These are phyloP conservation scores for Grapholita molesta DNA, from an alignment of 1,140 invertebrate genomes.

Conservation along the genomic window DNA sequence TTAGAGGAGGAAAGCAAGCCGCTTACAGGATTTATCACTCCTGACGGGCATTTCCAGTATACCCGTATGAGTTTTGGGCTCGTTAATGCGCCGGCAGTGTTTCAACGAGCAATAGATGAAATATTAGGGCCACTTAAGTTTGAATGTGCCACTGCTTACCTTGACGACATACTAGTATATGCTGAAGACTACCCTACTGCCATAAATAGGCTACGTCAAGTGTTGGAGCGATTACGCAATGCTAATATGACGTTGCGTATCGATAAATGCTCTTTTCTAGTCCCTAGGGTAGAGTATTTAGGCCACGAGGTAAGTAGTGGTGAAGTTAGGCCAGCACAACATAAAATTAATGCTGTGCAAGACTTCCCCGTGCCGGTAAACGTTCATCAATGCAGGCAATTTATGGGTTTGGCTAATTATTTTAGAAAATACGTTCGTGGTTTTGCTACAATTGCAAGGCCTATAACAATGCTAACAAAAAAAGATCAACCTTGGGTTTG, in stretches of 20 bases:
- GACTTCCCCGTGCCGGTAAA: background rate
- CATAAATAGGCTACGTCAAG: background rate
- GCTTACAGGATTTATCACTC: background rate
- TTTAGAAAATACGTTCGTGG: constrained; percentile 31
- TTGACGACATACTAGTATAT: constrained; percentile 8
- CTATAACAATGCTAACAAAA: background rate
- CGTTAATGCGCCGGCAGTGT: background rate
- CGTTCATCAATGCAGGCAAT: background rate
- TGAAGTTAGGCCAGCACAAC: background rate
- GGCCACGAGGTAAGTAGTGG: background rate
- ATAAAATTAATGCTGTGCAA: background rate
- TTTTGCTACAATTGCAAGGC: background rate
- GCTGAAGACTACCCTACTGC: background rate
- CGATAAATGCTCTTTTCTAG: background rate
- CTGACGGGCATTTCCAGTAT: constrained; percentile 6
- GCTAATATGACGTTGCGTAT: background rate
- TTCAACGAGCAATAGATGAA: constrained; percentile 16
- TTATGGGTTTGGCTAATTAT: background rate
- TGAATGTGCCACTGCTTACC: constrained; percentile 23
- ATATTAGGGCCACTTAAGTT: constrained; percentile 22
- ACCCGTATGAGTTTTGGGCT: constrained; percentile 8
- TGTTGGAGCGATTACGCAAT: background rate
- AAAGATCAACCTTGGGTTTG: background rate
- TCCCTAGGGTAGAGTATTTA: background rate
- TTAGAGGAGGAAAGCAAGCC: background rate